phyloP scores from a whole-genome alignment of 2,797 vertebrate species.

The Semaprochilodus insignis region DNA sequence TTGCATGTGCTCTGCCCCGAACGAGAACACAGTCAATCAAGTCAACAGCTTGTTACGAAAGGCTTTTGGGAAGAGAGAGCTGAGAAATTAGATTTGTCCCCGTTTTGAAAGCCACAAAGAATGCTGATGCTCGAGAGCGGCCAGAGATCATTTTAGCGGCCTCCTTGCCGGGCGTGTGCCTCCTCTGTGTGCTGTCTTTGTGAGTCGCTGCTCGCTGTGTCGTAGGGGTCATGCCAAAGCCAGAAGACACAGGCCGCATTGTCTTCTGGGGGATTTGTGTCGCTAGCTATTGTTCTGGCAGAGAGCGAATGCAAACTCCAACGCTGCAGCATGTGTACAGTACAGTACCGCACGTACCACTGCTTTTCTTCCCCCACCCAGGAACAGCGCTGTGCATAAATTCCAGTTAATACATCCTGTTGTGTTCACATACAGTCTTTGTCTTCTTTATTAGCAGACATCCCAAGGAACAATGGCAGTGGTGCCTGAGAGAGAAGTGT shows the following conservation, averaged over 20 bases:
- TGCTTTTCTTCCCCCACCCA: conserved; percentile 49
- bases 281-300: conserved; percentile 73
- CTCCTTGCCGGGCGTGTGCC: conserved; percentile 55
- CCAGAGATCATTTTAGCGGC: conserved; percentile 21
- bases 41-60: neutral
- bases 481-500: neutral
- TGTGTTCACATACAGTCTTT: conserved; percentile 39
- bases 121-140: conserved; percentile 38
- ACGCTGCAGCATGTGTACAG: conserved; percentile 48
- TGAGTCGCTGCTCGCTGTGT: conserved; percentile 58
- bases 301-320: conserved; percentile 38
- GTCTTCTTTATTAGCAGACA: conserved; percentile 26
- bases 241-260: conserved; percentile 72
- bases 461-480: conserved; percentile 27
- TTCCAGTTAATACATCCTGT: conserved; percentile 63
- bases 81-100: conserved; percentile 34
- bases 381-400: conserved; percentile 62
- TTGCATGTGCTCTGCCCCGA: neutral
- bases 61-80: neutral
- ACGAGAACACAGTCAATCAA: neutral
- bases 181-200: conserved; percentile 70
- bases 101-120: conserved; percentile 22
- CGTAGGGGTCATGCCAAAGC: conserved; percentile 41
- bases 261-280: conserved; percentile 69
- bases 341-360: conserved; percentile 65